phyloP scores from a whole-genome alignment of 1,140 invertebrate species.

The Brachionus rubens region DNA sequence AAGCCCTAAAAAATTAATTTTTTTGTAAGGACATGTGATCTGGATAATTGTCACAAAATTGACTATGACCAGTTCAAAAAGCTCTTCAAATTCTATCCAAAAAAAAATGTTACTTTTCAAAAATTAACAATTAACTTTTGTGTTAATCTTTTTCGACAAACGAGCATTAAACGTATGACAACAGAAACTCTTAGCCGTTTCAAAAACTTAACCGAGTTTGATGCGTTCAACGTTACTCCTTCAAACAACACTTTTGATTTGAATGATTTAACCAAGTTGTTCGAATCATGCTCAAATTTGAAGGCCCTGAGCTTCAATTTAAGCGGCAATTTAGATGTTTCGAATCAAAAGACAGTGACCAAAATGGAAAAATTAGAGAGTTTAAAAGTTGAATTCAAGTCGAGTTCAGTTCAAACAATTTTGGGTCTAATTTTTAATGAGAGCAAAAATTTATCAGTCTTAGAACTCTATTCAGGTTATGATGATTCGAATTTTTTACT shows the following conservation, averaged over 20 bases:
- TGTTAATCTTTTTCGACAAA: neutral
- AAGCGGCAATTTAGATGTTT: neutral
- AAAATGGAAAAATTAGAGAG: neutral
- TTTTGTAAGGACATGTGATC: neutral
- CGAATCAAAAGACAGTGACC: neutral
- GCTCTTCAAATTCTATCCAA: conserved; percentile 1
- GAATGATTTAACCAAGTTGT: neutral
- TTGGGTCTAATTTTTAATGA: neutral
- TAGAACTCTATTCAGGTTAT: conserved; percentile 12
- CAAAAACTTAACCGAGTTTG: neutral
- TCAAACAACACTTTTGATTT: neutral
- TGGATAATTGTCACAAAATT: neutral
- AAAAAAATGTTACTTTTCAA: neutral
- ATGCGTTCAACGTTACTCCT: neutral
- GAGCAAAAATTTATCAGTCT: neutral
- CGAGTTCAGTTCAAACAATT: neutral
- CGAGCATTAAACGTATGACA: neutral
- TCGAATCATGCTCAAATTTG: neutral
- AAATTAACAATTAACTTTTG: conserved; percentile 12
- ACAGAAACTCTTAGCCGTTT: neutral
- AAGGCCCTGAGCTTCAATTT: neutral
- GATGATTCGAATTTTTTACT: neutral
- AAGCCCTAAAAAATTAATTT: neutral
- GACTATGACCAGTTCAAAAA: conserved; percentile 21
- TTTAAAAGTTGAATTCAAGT: conserved; percentile 4